Conservation (phyloP, 2,113 vertebrate genomes). For the Clupea harengus region DNA sequence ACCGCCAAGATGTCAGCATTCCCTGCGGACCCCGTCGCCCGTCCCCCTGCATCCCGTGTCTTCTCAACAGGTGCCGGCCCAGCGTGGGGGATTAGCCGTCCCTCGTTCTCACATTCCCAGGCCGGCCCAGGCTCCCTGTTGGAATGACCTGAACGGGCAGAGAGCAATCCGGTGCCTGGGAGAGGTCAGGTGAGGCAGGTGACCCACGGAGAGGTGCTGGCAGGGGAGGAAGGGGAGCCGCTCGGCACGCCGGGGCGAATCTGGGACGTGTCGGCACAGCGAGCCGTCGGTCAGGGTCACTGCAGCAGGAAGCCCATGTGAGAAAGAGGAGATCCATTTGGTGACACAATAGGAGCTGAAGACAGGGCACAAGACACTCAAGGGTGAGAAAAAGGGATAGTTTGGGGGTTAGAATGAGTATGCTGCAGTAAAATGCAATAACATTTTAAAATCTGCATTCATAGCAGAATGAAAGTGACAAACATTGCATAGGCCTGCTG, state of each 20-base stretch:
- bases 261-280: neutral
- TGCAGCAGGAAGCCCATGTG: conserved; percentile 14
- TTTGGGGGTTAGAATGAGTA: neutral
- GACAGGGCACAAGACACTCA: conserved; percentile 16
- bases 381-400: neutral
- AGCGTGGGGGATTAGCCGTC: conserved; percentile 63
- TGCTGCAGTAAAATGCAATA: neutral
- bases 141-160: conserved; percentile 60
- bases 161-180: conserved; percentile 42
- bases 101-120: conserved; percentile 59
- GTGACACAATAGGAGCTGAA: conserved; percentile 16
- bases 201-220: conserved; percentile 35
- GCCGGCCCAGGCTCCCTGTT: conserved; percentile 27
- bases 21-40: conserved; percentile 25
- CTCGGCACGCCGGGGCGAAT: conserved; percentile 19
- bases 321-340: conserved; percentile 24
- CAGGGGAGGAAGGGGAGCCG: conserved; percentile 19
- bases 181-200: conserved; percentile 55
- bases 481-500: neutral
- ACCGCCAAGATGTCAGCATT: conserved; percentile 47
- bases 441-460: neutral
- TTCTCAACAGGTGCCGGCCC: conserved; percentile 64
- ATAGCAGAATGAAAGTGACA: neutral
- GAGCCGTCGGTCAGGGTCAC: conserved; percentile 4
- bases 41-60: conserved; percentile 28